phyloP scores from a whole-genome alignment of 2,888 invertebrate genomes.

The Brachypterus glaber region DNA sequence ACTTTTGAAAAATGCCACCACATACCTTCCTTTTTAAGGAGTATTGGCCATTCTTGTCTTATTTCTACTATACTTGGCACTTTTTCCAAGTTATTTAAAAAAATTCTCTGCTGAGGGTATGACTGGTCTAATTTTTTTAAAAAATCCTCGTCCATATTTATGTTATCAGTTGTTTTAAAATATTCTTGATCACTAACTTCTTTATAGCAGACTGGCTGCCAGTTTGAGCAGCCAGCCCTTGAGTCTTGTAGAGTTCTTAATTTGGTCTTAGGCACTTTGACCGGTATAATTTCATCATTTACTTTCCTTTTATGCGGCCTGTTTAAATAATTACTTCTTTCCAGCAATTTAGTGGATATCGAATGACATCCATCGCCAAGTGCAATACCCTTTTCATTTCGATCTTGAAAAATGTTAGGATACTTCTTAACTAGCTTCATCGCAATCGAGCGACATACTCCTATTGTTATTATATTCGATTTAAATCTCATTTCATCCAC shows the following conservation, averaged over 20 bases:
- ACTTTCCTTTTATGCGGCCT: conserved; percentile 18
- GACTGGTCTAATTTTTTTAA: conserved; percentile 8
- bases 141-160: conserved; percentile 1
- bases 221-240: conserved; percentile 13
- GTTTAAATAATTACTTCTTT: conserved; percentile 23
- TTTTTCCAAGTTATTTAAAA: conserved; percentile 11
- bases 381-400: conserved; percentile 21
- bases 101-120: conserved; percentile 12
- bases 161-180: neutral
- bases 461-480: too few relatives aligned
- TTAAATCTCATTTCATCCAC: too few relatives aligned
- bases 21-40: too few relatives aligned
- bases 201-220: conserved; percentile 2
- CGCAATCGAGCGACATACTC: too few relatives aligned
- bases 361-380: conserved; percentile 22
- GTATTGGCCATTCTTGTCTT: conserved; percentile 11
- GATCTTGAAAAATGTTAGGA: too few relatives aligned
- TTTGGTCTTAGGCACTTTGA: neutral
- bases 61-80: conserved; percentile 9
- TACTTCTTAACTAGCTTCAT: too few relatives aligned
- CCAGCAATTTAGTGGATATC: conserved; percentile 17
- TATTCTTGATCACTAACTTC: neutral
- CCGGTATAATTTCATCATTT: neutral
- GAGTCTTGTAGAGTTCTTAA: conserved; percentile 5
- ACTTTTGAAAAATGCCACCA: too few relatives aligned